Base-by-base conservation (phyloP, 2,797 vertebrate species). In the Clamator glandarius region DNA sequence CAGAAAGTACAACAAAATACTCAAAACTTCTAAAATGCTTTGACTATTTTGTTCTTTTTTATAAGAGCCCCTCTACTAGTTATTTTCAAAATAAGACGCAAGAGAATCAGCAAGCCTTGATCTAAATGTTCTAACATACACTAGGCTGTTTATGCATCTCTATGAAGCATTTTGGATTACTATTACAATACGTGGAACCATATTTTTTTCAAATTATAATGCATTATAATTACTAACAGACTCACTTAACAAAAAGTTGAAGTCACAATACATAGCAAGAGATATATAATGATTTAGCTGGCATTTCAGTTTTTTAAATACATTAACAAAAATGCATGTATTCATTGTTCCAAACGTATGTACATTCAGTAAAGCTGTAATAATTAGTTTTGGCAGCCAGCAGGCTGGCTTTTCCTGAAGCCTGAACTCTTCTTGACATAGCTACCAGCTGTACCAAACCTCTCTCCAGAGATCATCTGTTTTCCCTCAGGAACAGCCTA, bases 341-440 rank as follows among this genome's bases (percentile, higher is more conserved):
- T 63, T 80, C 19, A n/a, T 64, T 48, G 11, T 80, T 92, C 36
- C 31, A 87, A 41, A 36, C n/a, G 50, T 41, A 78, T 10, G 46
- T 24, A 46, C 33, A 42, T 54, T 93, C 54, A 92, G 51, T 70
- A 93, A 83, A 63, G 36, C 44, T 55, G 41, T 55, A 85, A 83
- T 70, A 90, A 93, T 85, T 66, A 42, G 17, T 51, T 68, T 76
- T 87, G 70, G 51, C 89, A 79, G 59, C 6, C 42, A 69, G 67
- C 48, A 91, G 70, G 26, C 26, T 87, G 81, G 23, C 25, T 84
- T 76, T 23, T 83, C 11, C 35, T 69, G 67, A 79, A 88, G 62
- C 20, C 67, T 59, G 68, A 92, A 63, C 75, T 82, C 44, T 76
- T 82, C 61, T 57, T 81, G 64, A 54, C 41, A 44, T n/a, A 86